These are phyloP conservation scores for Ptychodera flava DNA, from an alignment of 35 echinoderm and acorn worm genomes.

Conservation along the genomic window DNA sequence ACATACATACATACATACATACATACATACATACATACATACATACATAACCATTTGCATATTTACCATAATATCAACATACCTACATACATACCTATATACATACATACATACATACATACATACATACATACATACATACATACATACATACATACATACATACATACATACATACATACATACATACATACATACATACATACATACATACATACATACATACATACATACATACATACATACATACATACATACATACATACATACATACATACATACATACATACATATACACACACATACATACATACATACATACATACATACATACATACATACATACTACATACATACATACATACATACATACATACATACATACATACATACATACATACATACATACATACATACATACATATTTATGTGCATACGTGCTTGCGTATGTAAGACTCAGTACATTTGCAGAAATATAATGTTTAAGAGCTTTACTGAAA, in stretches of 20 bases:
- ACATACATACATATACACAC: not conserved
- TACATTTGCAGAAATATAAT: no score
- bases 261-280: not conserved
- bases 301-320: not conserved
- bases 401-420: no score
- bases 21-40: no score
- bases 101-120: not conserved
- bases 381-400: no score
- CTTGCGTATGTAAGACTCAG: no score
- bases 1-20: no score
- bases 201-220: not conserved
- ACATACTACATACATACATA: no score
- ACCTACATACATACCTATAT: not conserved
- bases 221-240: not conserved
- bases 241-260: not conserved
- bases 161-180: not conserved
- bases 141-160: not conserved
- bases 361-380: no score
- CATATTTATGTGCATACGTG: no score
- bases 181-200: not conserved
- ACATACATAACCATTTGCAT: not conserved
- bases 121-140: not conserved
- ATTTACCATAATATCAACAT: not conserved
- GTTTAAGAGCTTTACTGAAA: no score
- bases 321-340: not conserved